Evolutionary conservation across 2,797 vertebrate species (phyloP), one percentile per base, ranked within the genome.

Genomic region (Galaxias olidus): DNA sequence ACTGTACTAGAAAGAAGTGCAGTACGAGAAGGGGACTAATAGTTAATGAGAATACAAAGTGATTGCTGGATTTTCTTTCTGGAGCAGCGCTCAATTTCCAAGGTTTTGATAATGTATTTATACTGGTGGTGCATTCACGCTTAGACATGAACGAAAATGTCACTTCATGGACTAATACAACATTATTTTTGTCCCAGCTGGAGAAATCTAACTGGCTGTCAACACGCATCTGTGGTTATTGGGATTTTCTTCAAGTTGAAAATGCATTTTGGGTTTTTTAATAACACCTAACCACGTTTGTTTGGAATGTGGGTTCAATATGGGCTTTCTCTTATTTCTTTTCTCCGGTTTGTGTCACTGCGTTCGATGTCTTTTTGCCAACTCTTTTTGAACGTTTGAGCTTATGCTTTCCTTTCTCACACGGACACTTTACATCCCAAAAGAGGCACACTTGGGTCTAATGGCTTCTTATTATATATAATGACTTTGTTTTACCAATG

Each of bases 191-290:
- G 30, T 30, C 80, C 74, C 66, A 77, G 30, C 65, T 76, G 84
- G 81, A 78, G 47, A 49, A 65, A 79, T 75, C 55, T 83, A 73
- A 87, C 80, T 83, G 76, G 74, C 74, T 84, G 80, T 87, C 80
- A 86, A 74, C 85, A 80, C 73, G 77, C 61, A 68, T 74, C 61
- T 58, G 60, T 61, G 75, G 57, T 76, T 81, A 66, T 71, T 74
- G 71, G 81, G 79, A 74, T 81, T 64, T 59, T 42, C 62, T 68
- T 76, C 68, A 75, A 78, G 82, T 17, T 63, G 46, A 68, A 74
- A 42, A 62, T 47, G 58, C 57, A 61, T 64, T 67, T 66, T 76
- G 12, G 17, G 53, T 50, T 59, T 62, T 65, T 63, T 77, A 70
- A 70, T 42, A 58, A 75, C 20, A 58, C 30, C 50, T 59, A 73